Base-by-base conservation (phyloP, 1,140 invertebrate genomes). In the Eubasilissa regina region DNA sequence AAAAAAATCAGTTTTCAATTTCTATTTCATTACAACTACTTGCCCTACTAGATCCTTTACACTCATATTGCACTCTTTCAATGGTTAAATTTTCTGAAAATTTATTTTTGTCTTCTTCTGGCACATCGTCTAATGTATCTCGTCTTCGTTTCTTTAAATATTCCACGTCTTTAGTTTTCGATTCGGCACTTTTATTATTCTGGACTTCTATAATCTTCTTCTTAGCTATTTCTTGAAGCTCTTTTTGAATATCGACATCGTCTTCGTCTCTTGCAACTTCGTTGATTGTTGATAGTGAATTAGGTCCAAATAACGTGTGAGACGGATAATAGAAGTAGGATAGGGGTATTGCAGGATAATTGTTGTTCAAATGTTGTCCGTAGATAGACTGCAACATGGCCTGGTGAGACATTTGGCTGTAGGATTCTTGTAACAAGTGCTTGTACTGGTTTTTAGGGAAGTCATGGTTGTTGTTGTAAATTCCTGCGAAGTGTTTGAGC, bases 21-120 rank as follows among this genome's bases (percentile, higher is more conserved):
- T 89, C 89, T 73, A 89, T 89, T 84, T 89, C 89, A 83, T 88
- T 89, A 15, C 87, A 88, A 84, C 88, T 87, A 83, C 88, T 89
- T 78, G 87, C 87, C 82, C 86, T 88, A 75, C 89, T 89, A 19
- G 88, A 88, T 73, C 76, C 80, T 68, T 78, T 81, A 75, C 75
- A 80, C 17, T 89, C 88, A 17, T 86, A 72, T 70, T 87, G 85
- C 12, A 79, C 56, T 64, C 73, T 76, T 81, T 81, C 73, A 8
- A 74, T 76, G 25, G 70, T 72, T 13, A 70, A 17, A 55, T 15
- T 66, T 44, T 44, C 72, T 19, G 58, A 62, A 56, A 53, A 35
- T 43, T 55, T 77, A 11, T 56, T 47, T 7, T 70, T 77, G 0
- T 66, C 47, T 7, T 70, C 75, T 72, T 82, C 75, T 12, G 11